These are phyloP conservation scores for Neoaliturus tenellus DNA, from an alignment of 2,888 invertebrate genomes.

Conservation along the genomic window DNA sequence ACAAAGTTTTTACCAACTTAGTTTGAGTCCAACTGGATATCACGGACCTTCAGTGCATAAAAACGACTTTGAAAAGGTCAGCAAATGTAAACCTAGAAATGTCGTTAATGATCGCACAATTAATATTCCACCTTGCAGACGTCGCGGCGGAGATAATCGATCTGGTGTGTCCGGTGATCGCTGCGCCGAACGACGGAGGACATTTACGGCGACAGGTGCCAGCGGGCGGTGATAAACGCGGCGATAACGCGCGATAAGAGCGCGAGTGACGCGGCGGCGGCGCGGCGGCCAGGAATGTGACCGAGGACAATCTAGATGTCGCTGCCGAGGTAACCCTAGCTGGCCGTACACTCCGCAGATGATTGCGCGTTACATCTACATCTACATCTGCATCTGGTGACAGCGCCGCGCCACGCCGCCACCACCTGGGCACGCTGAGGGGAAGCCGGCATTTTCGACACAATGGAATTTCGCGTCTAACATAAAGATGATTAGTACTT, in stretches of 20 bases:
- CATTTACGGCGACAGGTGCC: conserved; percentile 4
- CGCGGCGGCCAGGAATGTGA: neutral
- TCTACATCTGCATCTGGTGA: neutral
- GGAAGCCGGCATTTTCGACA: no score
- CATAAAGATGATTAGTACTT: no score
- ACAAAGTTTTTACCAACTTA: no score
- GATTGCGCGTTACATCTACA: neutral
- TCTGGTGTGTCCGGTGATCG: neutral
- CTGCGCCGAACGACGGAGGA: neutral
- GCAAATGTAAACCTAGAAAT: neutral
- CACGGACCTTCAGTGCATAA: no score
- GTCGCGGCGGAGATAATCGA: neutral
- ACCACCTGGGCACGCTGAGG: no score
- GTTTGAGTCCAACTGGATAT: no score
- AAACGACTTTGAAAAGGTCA: no score
- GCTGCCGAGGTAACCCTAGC: neutral
- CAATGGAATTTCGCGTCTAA: no score
- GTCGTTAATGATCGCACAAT: neutral
- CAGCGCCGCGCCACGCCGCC: no score
- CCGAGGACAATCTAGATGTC: neutral
- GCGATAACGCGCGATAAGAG: neutral
- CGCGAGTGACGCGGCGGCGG: neutral
- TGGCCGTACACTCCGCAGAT: neutral
- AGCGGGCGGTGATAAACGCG: neutral
- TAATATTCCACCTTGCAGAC: neutral